A percentile compares a stretch with the other conserved stretches of the same genome.
phyloP scores from a whole-genome alignment of 2,888 invertebrate species.

The Heliconius erato region DNA sequence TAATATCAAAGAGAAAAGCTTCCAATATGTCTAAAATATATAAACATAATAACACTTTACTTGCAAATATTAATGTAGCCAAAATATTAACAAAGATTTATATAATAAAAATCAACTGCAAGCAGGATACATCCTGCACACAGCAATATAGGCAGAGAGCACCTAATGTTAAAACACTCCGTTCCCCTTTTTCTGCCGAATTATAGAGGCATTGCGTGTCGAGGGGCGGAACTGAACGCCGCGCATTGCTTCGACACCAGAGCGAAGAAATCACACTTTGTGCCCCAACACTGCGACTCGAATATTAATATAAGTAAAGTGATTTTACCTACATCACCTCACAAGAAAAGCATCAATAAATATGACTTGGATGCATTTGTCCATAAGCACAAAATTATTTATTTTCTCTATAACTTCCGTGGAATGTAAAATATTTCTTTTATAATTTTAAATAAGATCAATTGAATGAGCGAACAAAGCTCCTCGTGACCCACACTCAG shows the following conservation, averaged over 20 bases:
- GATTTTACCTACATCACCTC: no score
- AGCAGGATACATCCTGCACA: background rate
- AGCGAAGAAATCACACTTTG: no score
- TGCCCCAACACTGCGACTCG: no score
- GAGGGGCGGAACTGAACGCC: no score
- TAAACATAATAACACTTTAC: background rate
- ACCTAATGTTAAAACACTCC: no score
- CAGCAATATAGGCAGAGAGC: no score
- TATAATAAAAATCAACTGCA: background rate
- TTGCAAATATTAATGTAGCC: background rate
- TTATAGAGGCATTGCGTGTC: no score
- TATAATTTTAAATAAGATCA: slow-evolving; percentile 23
- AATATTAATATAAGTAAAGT: no score
- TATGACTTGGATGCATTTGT: no score
- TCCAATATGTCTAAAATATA: background rate
- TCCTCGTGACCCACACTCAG: background rate
- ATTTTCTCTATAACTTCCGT: background rate
- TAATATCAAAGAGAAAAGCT: slow-evolving; percentile 12
- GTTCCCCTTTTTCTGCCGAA: no score
- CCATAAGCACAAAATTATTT: background rate
- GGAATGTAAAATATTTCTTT: background rate
- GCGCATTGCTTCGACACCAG: no score
- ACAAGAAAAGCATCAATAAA: no score
- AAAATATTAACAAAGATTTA: background rate
- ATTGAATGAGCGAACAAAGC: slow-evolving; percentile 6